Percentiles rank a stretch among this genome's conserved stretches.
Conservation (phyloP, 2,797 vertebrate genomes). For the Melanotaenia maccullochi region DNA sequence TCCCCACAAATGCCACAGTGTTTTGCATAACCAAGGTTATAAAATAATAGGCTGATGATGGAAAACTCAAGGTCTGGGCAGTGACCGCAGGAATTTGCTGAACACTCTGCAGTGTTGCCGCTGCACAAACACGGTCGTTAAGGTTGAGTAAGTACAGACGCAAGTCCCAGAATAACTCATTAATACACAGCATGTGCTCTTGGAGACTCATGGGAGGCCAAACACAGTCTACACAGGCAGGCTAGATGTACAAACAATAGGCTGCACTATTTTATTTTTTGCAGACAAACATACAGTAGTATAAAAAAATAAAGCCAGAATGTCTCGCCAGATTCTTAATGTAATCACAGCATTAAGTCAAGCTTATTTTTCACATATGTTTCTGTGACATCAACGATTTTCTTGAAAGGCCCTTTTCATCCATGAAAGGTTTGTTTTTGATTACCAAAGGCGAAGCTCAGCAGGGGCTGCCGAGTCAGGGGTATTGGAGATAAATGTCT, state of each 20-base stretch:
- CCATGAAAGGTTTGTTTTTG: slow-evolving; percentile 63
- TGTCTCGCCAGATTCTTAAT: slow-evolving; percentile 19
- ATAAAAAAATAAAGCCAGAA: background rate
- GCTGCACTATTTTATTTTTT: slow-evolving; percentile 5
- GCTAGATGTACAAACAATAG: slow-evolving; percentile 14
- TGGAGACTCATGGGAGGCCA: slow-evolving; percentile 29
- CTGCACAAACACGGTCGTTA: slow-evolving; percentile 53
- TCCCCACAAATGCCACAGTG: slow-evolving; percentile 55
- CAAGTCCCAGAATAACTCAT: slow-evolving; percentile 58
- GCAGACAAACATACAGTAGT: background rate
- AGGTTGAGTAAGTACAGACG: slow-evolving; percentile 56
- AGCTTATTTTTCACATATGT: slow-evolving; percentile 44
- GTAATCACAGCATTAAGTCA: slow-evolving; percentile 24
- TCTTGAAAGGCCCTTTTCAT: slow-evolving; percentile 44
- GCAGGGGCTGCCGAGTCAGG: slow-evolving; percentile 72
- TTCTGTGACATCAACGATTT: slow-evolving; percentile 31
- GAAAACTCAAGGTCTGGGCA: slow-evolving; percentile 59
- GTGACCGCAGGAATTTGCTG: slow-evolving; percentile 51
- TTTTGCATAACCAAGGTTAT: slow-evolving; percentile 64
- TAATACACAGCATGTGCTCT: slow-evolving; percentile 32
- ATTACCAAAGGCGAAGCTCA: slow-evolving; percentile 48
- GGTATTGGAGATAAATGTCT: slow-evolving; percentile 84
- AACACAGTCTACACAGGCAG: slow-evolving; percentile 24
- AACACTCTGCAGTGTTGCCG: slow-evolving; percentile 37
- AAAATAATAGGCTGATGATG: slow-evolving; percentile 61